Base-by-base conservation (phyloP, 2,113 vertebrate species). In the Hemibates koningsi region DNA sequence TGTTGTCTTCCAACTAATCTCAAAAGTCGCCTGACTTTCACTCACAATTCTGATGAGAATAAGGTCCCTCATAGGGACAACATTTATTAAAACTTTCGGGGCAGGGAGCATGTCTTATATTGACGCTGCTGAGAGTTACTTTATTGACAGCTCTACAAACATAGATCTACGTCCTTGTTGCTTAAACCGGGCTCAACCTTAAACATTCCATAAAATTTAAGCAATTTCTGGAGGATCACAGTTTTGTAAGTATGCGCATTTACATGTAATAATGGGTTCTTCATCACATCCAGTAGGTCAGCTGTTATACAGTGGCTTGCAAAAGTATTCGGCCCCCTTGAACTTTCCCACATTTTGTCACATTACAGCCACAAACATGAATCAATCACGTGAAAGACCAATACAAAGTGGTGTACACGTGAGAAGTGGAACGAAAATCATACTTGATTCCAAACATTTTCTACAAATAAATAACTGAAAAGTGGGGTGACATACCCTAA, bases 391-490 rank as follows among this genome's bases (percentile, higher is more conserved):
- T 9, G 50, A 52, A 3, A 52, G 4, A 52, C 50, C 8, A 52
- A 52, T 0, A 52, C 50, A 52, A 52, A 9, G 48, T 52, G 17
- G 48, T 52, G 45, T 1, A 19, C 1, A 52, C 1, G 17, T 52
- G 48, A 19, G 48, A 52, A 52, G 48, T 52, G 48, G 17, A 52
- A 52, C 1, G 2, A 19, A 52, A 50, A 50, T 50, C 4, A 50
- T 19, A 50, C 17, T 19, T 19, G 16, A 50, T 17, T 50, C 48
- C 48, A 50, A 50, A 50, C 48, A 9, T 50, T 9, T 9, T 50
- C 9, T 50, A 50, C 48, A 52, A 52, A 52, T 50, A 50, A 17
- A 50, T 50, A 50, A 50, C 48, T 50, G 48, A 0, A 50, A 19
- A 50, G 48, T 50, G 48, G 7, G 48, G 16, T 50, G 17, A 32